Base-by-base conservation (phyloP, 2,113 vertebrate genomes). In the Cyanoderma ruficeps region DNA sequence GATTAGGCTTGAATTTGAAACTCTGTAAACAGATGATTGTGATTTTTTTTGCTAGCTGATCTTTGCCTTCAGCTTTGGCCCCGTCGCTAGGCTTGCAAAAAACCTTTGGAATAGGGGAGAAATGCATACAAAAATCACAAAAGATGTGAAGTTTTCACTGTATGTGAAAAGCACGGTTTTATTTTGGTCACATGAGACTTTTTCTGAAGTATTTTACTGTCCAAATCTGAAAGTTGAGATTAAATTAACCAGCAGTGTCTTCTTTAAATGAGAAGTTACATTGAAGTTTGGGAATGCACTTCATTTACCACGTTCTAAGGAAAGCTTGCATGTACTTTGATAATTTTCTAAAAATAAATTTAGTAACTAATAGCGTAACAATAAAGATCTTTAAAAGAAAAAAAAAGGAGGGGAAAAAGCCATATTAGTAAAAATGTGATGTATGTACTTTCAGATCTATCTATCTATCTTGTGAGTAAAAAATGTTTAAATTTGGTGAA, bases 381-480 rank as follows among this genome's bases (percentile, higher is more conserved):
- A 65, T 97, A 97, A 92, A 95, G 90, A 76, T 90, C 79, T 94
- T 96, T 21, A 69, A 84, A 86, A 90, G 56, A 63, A 90, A 71
- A 72, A 74, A 93, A 86, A 96, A 96, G 33, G 78, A 95, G 88
- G 91, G 94, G 95, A 96, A 97, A 97, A 98, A 98, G 98, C 98
- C 98, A 98, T 98, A 98, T 98, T 97, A 98, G 94, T 97, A 97
- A 85, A 95, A 98, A 91, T 77, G 95, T 97, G 96, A 97, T 93
- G 89, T 95, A 93, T 27, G 95, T 97, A 96, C 96, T 92, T 93
- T 91, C 94, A 96, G 90, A 95, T 93, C 78, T 96, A 80, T 93
- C 78, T 96, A 80, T 93, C 77, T 92, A 95, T 94, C 96, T 96
- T 89, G 93, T 92, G 65, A 95, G 89, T 96, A 96, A 93, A 96